Evolutionary conservation across 2,113 vertebrate species (phyloP), one percentile per base, ranked within the genome.

Genomic region (Mugil cephalus): DNA sequence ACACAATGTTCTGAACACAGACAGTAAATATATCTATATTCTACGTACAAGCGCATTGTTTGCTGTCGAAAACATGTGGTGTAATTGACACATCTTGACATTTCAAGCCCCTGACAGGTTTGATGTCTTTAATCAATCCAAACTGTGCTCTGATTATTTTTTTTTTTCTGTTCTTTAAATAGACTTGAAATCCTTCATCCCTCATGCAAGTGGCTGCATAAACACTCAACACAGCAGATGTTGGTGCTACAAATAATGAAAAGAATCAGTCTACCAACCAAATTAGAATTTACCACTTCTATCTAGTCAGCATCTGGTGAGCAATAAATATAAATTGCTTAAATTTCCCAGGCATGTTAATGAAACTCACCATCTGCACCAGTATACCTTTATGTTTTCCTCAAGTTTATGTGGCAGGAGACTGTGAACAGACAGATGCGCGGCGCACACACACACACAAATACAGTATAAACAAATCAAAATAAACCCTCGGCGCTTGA

Each of bases 241-340:
- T 91, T 91, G 85, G 80, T 6, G 55, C 80, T 82, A 73, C 84
- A 86, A 82, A 42, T 90, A 89, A 91, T 87, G 81, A 91, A 93
- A 88, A 89, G 72, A 88, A 83, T 87, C 88, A 88, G 87, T 92
- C 86, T 82, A 89, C 76, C 88, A 89, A 73, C 83, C 80, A 90
- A 91, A 91, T 92, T 75, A 73, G 74, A 90, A 91, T 91, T 88
- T 77, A 91, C 74, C 81, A 77, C 84, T 55, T 81, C 81, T 65
- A 88, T 88, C 79, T 82, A 84, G 73, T 87, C 84, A 84, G 82
- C 91, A 93, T 92, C 90, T 93, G 93, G 84, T 86, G 80, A 80
- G 86, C 83, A 83, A 88, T 93, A 90, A 89, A 94, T 87, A 89
- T 71, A 91, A 86, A 92, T 91, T 87, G 87, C 79, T 87, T 69